A percentile compares a stretch with the other conserved stretches of the same genome.
These are phyloP conservation scores for Polymixis flavicincta DNA, from an alignment of 2,888 invertebrate genomes.

Conservation along the genomic window DNA sequence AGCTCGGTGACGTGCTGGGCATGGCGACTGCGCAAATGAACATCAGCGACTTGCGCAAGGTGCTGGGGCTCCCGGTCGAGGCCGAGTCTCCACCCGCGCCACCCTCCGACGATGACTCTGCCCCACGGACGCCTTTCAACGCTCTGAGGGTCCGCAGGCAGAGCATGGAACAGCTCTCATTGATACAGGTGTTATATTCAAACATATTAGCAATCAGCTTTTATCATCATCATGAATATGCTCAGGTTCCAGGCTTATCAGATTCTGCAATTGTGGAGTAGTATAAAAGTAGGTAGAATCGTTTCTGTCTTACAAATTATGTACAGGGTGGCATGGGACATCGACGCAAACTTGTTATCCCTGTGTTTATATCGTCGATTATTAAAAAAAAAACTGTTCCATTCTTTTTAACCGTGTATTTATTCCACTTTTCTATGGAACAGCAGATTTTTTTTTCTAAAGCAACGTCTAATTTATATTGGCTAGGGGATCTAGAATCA, in stretches of 20 bases:
- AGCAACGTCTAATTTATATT: too few species aligned
- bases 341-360: too few species aligned
- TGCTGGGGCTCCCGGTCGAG: slow-evolving; percentile 93
- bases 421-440: too few species aligned
- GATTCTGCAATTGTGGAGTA: background rate
- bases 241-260: background rate
- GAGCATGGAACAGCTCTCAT: slow-evolving; percentile 98
- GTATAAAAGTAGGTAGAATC: background rate
- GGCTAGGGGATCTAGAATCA: too few species aligned
- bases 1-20: slow-evolving; percentile 97
- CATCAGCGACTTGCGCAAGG: slow-evolving; percentile 96
- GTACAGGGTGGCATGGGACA: background rate
- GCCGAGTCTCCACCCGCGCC: slow-evolving; percentile 77
- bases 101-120: slow-evolving; percentile 65
- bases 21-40: slow-evolving; percentile 98
- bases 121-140: slow-evolving; percentile 82
- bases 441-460: too few species aligned
- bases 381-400: too few species aligned
- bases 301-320: background rate
- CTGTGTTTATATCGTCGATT: too few species aligned
- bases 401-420: too few species aligned
- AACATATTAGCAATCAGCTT: background rate
- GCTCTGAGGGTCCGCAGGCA: slow-evolving; percentile 94
- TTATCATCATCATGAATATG: background rate
- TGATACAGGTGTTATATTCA: slow-evolving; percentile 93